Evolutionary conservation across 2,113 vertebrate genomes (phyloP), one percentile per base, ranked within the genome.

Genomic region (Thunnus maccoyii): DNA sequence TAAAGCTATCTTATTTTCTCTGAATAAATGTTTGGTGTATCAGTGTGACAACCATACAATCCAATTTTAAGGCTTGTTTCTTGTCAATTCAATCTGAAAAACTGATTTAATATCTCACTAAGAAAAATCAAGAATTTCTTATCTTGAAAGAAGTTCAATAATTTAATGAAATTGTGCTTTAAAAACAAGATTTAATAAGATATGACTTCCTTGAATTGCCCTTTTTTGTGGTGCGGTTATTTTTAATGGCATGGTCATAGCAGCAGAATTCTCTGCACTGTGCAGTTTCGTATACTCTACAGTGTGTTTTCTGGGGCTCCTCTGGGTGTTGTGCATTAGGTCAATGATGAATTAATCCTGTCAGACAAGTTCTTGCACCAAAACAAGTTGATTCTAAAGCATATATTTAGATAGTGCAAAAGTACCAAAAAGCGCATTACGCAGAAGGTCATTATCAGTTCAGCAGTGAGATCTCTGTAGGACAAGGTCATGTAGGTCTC

Each of bases 401-500:
- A 2, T 82, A 2, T 82, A 65, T 73, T 82, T 80, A 76, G 9
- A 50, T 61, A 51, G 57, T 46, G 64, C 67, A 63, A 57, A 64
- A 72, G 8, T 2, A 50, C 25, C 41, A 27, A 54, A 32, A 63
- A 6, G n/a, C 27, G 17, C 30, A 32, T 18, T 47, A 51, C 30
- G 2, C 67, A 67, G 22, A 5, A 25, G 82, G 61, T 80, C 82
- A 64, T 76, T 73, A 67, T 76, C 80, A 90, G 67, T 54, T 75
- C 81, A 85, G 1, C 72, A 47, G 74, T 72, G 67, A 63, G 61
- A 44, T 22, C 17, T 64, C 46, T 58, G 56, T 44, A 68, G 18
- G 16, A 9, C 51, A 14, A 85, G 77, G 73, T 84, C 86, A 61
- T 12, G 80, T 62, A 70, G 52, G 76, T 81, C 76, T 76, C 67